phyloP scores from a whole-genome alignment of 2,113 vertebrate species.

The Glaucidium brasilianum region DNA sequence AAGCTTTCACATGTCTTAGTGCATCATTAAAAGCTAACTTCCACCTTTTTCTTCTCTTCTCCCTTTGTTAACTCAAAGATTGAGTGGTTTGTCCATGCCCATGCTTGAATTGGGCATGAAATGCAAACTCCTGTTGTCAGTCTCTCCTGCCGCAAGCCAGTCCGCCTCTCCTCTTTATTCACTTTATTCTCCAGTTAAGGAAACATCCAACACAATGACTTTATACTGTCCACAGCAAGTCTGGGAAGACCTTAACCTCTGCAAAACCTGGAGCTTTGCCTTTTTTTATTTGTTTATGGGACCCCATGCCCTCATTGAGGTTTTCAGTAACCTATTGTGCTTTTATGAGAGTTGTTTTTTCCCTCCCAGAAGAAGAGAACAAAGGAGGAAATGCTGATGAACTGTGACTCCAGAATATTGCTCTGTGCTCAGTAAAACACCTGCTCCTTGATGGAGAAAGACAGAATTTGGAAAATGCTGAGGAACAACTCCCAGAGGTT shows the following conservation, averaged over 20 bases:
- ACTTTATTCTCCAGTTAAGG: background rate
- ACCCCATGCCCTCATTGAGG: accelerated
- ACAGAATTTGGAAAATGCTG: background rate
- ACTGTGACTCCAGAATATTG: background rate
- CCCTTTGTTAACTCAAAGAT: background rate
- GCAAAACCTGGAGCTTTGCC: background rate
- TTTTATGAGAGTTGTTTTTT: background rate
- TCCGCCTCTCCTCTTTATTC: background rate
- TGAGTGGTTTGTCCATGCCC: background rate
- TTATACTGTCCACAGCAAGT: background rate
- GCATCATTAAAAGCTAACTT: background rate
- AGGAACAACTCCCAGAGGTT: background rate
- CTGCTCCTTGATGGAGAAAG: background rate
- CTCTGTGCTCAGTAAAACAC: background rate
- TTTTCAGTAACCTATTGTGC: background rate
- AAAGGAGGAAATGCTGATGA: background rate
- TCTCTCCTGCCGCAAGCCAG: background rate
- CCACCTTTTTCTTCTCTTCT: background rate
- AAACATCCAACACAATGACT: background rate
- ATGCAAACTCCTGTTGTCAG: background rate
- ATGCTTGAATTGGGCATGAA: background rate
- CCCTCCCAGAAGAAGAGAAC: background rate
- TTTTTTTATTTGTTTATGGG: background rate
- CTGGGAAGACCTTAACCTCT: background rate
- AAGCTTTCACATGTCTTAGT: background rate